Evolutionary conservation across 2,113 vertebrate genomes (phyloP).

Genomic region (Tympanuchus pallidicinctus): DNA sequence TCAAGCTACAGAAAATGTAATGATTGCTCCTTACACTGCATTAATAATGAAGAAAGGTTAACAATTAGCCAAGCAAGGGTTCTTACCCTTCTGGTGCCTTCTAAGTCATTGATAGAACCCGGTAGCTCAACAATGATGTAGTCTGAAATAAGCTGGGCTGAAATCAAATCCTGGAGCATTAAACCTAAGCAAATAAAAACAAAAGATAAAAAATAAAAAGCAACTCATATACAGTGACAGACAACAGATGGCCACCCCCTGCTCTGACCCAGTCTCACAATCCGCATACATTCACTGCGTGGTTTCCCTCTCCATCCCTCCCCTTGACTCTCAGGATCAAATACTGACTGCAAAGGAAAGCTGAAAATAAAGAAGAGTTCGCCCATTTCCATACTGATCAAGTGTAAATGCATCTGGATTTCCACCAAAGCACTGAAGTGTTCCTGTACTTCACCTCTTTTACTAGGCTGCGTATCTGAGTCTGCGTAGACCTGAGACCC

Average conservation of each 20-base stretch:
- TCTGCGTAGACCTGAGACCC: background rate
- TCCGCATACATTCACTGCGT: background rate
- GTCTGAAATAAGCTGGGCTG: constrained; percentile 88
- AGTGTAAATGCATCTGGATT: background rate
- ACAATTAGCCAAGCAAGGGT: background rate
- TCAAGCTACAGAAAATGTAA: background rate
- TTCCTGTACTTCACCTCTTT: background rate
- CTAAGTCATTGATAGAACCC: constrained; percentile 82
- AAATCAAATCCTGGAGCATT: constrained; percentile 86
- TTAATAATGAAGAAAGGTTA: background rate
- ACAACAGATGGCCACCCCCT: background rate
- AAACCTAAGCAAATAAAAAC: constrained; percentile 79
- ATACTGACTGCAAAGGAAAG: background rate
- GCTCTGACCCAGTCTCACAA: background rate
- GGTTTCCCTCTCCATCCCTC: background rate
- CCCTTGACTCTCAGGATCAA: background rate
- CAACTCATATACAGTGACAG: background rate
- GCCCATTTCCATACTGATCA: background rate
- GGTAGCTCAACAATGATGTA: constrained; percentile 84
- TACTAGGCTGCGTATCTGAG: background rate
- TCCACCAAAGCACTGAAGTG: background rate
- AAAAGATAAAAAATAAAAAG: constrained; percentile 13
- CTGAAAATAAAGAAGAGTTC: background rate
- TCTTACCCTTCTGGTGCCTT: constrained; percentile 87
- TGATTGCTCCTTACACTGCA: background rate